Conservation (phyloP, 2,113 vertebrate genomes). For the Butorides virescens region DNA sequence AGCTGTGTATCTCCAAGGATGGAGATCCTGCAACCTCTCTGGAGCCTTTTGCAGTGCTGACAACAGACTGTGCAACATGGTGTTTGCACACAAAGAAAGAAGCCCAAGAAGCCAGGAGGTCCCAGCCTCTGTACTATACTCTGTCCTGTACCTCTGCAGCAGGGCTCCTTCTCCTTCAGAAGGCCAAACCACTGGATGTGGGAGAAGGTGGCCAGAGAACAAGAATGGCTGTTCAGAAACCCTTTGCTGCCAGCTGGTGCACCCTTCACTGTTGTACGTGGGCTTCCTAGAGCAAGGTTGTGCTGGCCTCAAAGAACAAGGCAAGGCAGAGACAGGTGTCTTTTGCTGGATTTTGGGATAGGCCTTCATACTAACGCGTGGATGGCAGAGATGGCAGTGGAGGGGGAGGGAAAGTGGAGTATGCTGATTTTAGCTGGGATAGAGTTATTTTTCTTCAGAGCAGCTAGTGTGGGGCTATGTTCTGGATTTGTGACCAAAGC, state of each 20-base stretch:
- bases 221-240: neutral
- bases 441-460: no score
- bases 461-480: no score
- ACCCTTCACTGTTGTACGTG: neutral
- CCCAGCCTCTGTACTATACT: no score
- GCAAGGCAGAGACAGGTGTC: neutral
- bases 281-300: neutral
- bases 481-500: no score
- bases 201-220: neutral
- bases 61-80: fast-evolving
- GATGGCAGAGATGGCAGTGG: neutral
- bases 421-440: no score
- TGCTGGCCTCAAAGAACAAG: neutral
- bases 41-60: neutral
- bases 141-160: neutral
- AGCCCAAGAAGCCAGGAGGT: neutral
- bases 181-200: neutral
- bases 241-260: neutral
- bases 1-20: neutral
- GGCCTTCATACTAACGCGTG: neutral
- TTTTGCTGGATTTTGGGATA: neutral
- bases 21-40: neutral
- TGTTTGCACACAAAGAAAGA: neutral
- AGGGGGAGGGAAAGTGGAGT: neutral
- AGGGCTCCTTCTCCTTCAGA: neutral